These are phyloP conservation scores for Idris sp. DNA, from an alignment of 1,140 invertebrate species.

Conservation along the genomic window DNA sequence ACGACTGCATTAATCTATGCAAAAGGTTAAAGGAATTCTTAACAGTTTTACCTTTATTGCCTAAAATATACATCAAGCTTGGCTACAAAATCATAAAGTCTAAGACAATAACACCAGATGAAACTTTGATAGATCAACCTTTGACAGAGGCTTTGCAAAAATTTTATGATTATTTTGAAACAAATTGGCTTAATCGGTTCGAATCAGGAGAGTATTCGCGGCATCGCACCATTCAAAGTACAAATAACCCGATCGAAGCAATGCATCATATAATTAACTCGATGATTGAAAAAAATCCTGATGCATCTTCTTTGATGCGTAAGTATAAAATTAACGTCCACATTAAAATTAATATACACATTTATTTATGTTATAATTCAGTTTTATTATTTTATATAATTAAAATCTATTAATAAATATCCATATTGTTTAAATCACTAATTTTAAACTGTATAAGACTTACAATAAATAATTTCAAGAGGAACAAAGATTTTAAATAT, in stretches of 20 bases:
- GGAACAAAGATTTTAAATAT: too few species aligned
- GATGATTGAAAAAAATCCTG: neutral
- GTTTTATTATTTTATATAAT: too few species aligned
- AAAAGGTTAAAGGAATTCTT: neutral
- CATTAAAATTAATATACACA: too few species aligned
- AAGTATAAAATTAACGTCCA: too few species aligned
- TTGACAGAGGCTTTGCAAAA: neutral
- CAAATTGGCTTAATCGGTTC: neutral
- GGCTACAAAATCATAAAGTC: neutral
- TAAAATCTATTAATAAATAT: too few species aligned
- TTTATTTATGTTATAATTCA: too few species aligned
- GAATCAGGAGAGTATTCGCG: conserved; percentile 1
- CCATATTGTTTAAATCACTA: too few species aligned
- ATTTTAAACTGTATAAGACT: too few species aligned
- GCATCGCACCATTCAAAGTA: neutral
- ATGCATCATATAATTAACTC: conserved; percentile 2
- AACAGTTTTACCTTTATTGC: conserved; percentile 5
- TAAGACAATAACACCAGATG: neutral
- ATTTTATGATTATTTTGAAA: conserved; percentile 7
- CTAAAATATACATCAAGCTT: neutral
- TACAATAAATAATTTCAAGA: too few species aligned
- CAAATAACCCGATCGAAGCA: conserved; percentile 2
- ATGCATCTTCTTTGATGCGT: conserved; percentile 9
- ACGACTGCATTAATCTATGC: too few species aligned
- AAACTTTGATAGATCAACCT: neutral